Evolutionary conservation across 1,140 invertebrate species (phyloP).

Genomic region (Eumeta japonica): DNA sequence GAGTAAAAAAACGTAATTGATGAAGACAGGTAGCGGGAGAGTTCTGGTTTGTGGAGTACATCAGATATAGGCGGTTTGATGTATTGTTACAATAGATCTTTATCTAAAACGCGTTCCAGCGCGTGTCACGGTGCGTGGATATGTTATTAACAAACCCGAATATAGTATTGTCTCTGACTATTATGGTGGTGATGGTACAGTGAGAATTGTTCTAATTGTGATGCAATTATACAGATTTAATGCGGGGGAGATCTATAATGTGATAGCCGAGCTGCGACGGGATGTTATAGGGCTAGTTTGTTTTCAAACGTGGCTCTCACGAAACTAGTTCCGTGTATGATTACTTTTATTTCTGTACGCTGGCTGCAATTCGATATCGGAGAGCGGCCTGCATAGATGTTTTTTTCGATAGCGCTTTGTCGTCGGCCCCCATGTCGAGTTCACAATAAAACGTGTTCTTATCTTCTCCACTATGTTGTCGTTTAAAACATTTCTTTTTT

Average conservation of each 20-base stretch:
- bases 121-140: no score
- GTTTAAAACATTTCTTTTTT: constrained; percentile 44
- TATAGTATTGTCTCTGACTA: no score
- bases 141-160: no score
- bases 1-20: constrained; percentile 47
- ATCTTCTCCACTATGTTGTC: constrained; percentile 43
- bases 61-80: constrained; percentile 30
- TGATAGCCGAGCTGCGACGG: no score
- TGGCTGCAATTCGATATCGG: constrained; percentile 29
- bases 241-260: no score
- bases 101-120: constrained; percentile 19
- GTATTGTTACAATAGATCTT: constrained; percentile 40
- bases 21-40: constrained; percentile 41
- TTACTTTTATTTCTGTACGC: no score
- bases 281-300: constrained; percentile 18
- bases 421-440: constrained; percentile 36
- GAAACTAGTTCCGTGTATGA: no score
- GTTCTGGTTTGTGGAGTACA: constrained; percentile 13
- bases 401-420: constrained; percentile 34
- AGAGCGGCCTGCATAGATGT: constrained; percentile 23
- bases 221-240: no score
- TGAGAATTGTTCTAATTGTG: no score
- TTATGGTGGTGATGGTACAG: no score
- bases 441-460: constrained; percentile 44
- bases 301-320: constrained; percentile 6